phyloP scores from a whole-genome alignment of 2,888 invertebrate genomes.

The Yponomeuta malinellus region DNA sequence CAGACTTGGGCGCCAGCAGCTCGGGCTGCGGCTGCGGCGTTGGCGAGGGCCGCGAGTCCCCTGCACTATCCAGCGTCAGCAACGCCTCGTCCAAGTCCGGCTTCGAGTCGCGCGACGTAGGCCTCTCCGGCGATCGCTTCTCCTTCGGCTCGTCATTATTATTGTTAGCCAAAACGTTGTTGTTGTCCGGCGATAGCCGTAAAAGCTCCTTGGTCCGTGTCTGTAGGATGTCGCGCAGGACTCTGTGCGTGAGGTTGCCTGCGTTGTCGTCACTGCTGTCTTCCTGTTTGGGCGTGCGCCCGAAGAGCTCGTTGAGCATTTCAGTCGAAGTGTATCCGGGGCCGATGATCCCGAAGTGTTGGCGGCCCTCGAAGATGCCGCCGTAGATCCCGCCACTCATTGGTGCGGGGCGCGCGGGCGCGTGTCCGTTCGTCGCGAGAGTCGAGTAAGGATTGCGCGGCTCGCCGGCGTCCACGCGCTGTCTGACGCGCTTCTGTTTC shows the following conservation, averaged over 20 bases:
- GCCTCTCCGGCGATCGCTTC: slow-evolving; percentile 76
- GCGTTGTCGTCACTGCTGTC: slow-evolving; percentile 73
- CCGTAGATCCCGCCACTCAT: slow-evolving; percentile 92
- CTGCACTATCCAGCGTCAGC: slow-evolving; percentile 75
- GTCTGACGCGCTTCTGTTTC: slow-evolving; percentile 95
- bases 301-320: slow-evolving; percentile 93
- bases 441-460: slow-evolving; percentile 92
- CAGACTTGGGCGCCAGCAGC: slow-evolving; percentile 80
- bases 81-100: slow-evolving; percentile 78
- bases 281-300: slow-evolving; percentile 85
- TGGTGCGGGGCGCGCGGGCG: slow-evolving; percentile 78
- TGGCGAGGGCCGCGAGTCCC: slow-evolving; percentile 58
- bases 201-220: slow-evolving; percentile 90
- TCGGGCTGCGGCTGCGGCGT: slow-evolving; percentile 77
- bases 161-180: slow-evolving; percentile 74
- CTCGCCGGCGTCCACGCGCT: slow-evolving; percentile 97
- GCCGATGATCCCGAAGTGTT: slow-evolving; percentile 88
- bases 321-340: slow-evolving; percentile 92
- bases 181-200: slow-evolving; percentile 77
- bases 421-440: slow-evolving; percentile 72
- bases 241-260: slow-evolving; percentile 83
- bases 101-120: slow-evolving; percentile 79
- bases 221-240: slow-evolving; percentile 93
- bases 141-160: slow-evolving; percentile 74
- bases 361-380: slow-evolving; percentile 89